Base-by-base conservation (phyloP, 2,888 invertebrate species). In the Stenoptilia bipunctidactyla region DNA sequence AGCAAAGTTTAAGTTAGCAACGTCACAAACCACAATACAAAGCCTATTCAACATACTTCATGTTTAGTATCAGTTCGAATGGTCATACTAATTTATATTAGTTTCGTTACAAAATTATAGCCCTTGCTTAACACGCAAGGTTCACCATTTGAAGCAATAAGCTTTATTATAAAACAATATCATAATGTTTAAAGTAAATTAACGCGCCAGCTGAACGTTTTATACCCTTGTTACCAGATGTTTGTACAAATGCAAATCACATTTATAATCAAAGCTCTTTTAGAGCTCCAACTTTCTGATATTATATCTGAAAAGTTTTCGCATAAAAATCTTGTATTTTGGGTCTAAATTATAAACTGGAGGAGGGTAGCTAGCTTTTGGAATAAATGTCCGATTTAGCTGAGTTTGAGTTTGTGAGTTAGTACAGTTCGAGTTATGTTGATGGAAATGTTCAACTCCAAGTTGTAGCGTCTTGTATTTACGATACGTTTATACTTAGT, bases 401-500 rank as follows among this genome's bases (percentile, higher is more conserved):
- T 52, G 47, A 46, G 56, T 58, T 61, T 55, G 69, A 71, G 55
- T 71, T 67, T 40, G 50, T 41, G 61, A 70, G 56, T 71, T 70
- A 66, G 51, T 53, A n/a, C n/a, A n/a, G n/a, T n/a, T n/a, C 51
- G 51, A 61, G 68, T 74, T 74, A 67, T 74, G 72, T 70, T 71
- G 70, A 67, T 63, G 50, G 62, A 53, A 61, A 10, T 3, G 4
- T 30, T 8, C 4, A n/a, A n/a, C n/a, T n/a, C n/a, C n/a, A n/a
- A n/a, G n/a, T n/a, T n/a, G n/a, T n/a, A n/a, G n/a, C n/a, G n/a
- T n/a, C n/a, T n/a, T n/a, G n/a, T n/a, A n/a, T n/a, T n/a, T n/a
- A n/a, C n/a, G n/a, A n/a, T n/a, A n/a, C n/a, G n/a, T n/a, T n/a
- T n/a, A n/a, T n/a, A n/a, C n/a, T n/a, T n/a, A n/a, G n/a, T n/a